Percentiles rank a stretch among this genome's conserved stretches.
Evolutionary conservation across 2,888 invertebrate species (phyloP).

Genomic region (Nipponacmea schrenckii): DNA sequence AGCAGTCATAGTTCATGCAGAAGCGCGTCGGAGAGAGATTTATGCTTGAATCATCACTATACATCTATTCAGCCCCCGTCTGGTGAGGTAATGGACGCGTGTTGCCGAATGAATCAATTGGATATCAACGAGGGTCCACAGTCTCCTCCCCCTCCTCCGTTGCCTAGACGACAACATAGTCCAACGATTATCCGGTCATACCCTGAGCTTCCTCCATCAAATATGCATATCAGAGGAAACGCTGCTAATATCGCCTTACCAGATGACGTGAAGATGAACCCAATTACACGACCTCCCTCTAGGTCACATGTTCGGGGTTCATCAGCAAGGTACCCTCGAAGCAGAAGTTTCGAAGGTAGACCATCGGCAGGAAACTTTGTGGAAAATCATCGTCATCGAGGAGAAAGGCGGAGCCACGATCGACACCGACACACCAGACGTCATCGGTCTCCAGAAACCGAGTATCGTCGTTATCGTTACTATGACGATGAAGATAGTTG

Average conservation of each 20-base stretch:
- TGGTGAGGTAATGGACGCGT: neutral
- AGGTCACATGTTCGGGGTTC: slow-evolving; percentile 14
- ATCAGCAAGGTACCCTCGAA: slow-evolving; percentile 47
- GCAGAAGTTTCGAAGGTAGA: slow-evolving; percentile 58
- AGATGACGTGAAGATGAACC: slow-evolving; percentile 59
- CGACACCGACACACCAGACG: slow-evolving; percentile 14
- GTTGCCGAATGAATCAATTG: neutral
- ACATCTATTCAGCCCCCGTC: slow-evolving; percentile 9
- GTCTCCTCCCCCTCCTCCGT: slow-evolving; percentile 18
- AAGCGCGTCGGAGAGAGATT: neutral
- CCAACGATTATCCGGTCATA: neutral
- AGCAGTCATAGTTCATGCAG: slow-evolving; percentile 38
- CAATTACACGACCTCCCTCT: slow-evolving; percentile 58
- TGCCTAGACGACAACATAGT: slow-evolving; percentile 20
- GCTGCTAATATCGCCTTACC: slow-evolving; percentile 39
- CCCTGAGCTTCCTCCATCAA: neutral
- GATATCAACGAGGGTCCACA: slow-evolving; percentile 9
- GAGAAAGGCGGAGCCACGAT: neutral
- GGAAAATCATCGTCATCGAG: slow-evolving; percentile 9
- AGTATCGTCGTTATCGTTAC: slow-evolving; percentile 24
- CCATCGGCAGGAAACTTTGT: slow-evolving; percentile 33
- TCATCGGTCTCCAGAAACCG: slow-evolving; percentile 2
- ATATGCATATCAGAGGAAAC: neutral
- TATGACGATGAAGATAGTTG: slow-evolving; percentile 76
- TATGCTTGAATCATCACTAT: slow-evolving; percentile 1